Evolutionary conservation across 2,888 invertebrate genomes (phyloP).

Genomic region (Frankliniella intonsa): DNA sequence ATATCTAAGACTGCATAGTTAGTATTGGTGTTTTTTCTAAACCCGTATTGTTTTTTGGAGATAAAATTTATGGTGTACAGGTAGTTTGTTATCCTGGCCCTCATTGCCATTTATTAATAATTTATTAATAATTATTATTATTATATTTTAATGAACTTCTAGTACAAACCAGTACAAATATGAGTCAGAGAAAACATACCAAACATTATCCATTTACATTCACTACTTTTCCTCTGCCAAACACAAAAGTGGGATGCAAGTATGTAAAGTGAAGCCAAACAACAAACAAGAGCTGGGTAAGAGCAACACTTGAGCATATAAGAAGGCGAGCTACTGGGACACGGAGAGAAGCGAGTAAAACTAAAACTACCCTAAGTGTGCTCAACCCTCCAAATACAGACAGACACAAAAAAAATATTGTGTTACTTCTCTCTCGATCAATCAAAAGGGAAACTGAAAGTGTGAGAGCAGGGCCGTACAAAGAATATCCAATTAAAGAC

Average conservation of each 20-base stretch:
- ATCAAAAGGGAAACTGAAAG: constrained; percentile 46
- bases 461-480: constrained; percentile 50
- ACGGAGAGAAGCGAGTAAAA: constrained; percentile 49
- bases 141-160: background rate
- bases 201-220: background rate
- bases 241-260: constrained; percentile 49
- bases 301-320: constrained; percentile 49
- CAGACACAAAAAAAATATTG: constrained; percentile 49
- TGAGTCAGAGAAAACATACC: background rate
- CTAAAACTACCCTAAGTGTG: constrained; percentile 48
- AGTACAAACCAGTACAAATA: background rate
- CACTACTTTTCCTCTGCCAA: constrained; percentile 37
- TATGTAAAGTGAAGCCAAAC: constrained; percentile 52
- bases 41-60: no score
- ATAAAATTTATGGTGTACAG: no score
- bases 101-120: no score
- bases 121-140: background rate
- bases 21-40: no score
- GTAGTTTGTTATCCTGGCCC: no score
- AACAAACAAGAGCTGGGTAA: constrained; percentile 50
- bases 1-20: background rate
- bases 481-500: constrained; percentile 49
- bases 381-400: constrained; percentile 50
- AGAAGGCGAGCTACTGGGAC: constrained; percentile 49
- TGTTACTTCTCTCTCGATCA: constrained; percentile 47